Evolutionary conservation across 2,888 invertebrate genomes (phyloP), one percentile per base, ranked within the genome.

Genomic region (Dicyrtomina minuta): DNA sequence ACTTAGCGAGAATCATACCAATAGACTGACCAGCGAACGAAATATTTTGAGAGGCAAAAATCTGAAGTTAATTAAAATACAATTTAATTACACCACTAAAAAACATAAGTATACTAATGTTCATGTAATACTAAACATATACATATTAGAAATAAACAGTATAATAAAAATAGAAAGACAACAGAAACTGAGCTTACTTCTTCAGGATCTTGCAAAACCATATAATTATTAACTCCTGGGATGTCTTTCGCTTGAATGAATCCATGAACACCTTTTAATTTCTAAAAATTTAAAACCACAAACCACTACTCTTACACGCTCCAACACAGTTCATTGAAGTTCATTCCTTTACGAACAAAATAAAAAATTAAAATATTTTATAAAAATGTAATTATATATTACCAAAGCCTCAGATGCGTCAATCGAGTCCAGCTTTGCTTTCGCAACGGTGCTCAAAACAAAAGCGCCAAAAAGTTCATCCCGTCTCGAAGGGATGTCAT

Each of bases 401-500:
- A 67, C 62, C 82, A 90, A 79, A 46, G 90, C 91, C 74, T 85
- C 85, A 2, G 85, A 81, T 1, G 88, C 80, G 81, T 91, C 88
- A 73, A 91, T 87, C 15, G 80, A 83, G 17, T 80, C 81, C 66
- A 92, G 84, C 73, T 84, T 86, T 0, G 89, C 89, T 68, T 70
- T 84, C 80, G 66, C 84, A 80, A 79, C 86, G 82, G 59, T 87
- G 66, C 89, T 86, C 1, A 86, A 81, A 0, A 91, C 90, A 78
- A 91, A 88, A 4, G 88, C 87, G 22, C 87, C 91, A 81, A 85
- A 88, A 0, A 92, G 85, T 83, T 93, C 90, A 72, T 87, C 84
- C 0, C 85, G 85, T 61, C 86, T 83, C 0, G 84, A 83, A 24
- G 88, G 88, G 24, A 90, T 83, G 80, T 94, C 94, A 80, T 89